Conservation (phyloP, 1,140 invertebrate genomes). For the Camponotus floridanus region DNA sequence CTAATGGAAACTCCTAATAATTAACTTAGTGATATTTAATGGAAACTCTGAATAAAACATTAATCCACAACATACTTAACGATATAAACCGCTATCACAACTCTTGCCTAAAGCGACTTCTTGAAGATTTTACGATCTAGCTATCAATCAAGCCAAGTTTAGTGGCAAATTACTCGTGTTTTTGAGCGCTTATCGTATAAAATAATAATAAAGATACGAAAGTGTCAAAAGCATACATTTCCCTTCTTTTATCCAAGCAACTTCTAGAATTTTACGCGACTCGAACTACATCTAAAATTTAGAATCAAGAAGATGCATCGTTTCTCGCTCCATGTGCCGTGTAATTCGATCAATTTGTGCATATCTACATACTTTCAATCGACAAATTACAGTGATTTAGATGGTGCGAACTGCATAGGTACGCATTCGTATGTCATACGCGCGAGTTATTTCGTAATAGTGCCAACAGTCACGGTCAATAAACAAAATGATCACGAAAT, state of each 20-base stretch:
- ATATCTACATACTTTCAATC: background rate
- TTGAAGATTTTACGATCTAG: background rate
- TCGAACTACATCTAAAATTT: background rate
- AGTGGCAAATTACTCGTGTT: background rate
- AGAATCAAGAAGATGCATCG: background rate
- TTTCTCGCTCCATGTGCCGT: background rate
- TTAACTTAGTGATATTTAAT: background rate
- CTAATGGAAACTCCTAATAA: background rate
- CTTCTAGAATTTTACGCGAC: constrained; percentile 28
- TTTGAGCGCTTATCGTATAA: background rate
- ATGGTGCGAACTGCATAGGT: background rate
- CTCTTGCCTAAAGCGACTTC: background rate
- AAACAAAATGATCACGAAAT: constrained; percentile 22
- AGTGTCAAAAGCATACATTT: background rate
- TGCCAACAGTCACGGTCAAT: constrained; percentile 48
- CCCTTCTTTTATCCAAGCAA: background rate
- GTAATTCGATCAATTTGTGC: background rate
- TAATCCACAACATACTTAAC: background rate
- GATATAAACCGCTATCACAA: background rate
- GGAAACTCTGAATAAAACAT: background rate
- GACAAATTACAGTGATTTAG: constrained; percentile 33
- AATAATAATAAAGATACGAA: constrained; percentile 35
- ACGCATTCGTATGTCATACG: background rate
- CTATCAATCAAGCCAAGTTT: background rate
- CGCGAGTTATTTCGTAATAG: constrained; percentile 42